phyloP scores from a whole-genome alignment of 2,888 invertebrate species.

The Clusia tigrina region DNA sequence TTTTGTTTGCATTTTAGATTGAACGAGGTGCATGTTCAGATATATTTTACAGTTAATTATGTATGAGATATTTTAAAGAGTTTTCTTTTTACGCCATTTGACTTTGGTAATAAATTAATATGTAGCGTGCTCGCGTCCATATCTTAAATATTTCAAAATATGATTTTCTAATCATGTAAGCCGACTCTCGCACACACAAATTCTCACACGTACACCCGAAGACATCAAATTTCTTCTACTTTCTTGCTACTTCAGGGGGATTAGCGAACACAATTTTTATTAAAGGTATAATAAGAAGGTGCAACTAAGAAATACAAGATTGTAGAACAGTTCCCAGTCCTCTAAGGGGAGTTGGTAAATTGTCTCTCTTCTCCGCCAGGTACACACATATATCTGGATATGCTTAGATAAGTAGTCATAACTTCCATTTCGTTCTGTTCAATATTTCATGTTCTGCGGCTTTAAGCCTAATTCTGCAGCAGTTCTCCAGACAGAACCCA shows the following conservation, averaged over 20 bases:
- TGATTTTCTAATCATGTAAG: background rate
- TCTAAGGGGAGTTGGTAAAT: too few relatives aligned
- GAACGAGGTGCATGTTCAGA: conserved; percentile 1
- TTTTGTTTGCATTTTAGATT: conserved; percentile 1
- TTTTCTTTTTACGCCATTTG: conserved; percentile 22
- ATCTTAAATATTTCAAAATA: background rate
- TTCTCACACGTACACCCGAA: background rate
- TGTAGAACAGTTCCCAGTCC: too few relatives aligned
- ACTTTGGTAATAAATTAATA: background rate
- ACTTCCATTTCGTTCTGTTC: background rate
- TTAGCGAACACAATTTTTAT: too few relatives aligned
- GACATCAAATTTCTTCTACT: background rate
- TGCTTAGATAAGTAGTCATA: background rate
- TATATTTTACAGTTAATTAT: conserved; percentile 44
- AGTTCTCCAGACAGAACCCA: too few relatives aligned
- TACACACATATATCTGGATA: background rate
- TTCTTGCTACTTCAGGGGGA: too few relatives aligned
- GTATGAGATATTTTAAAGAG: conserved; percentile 32
- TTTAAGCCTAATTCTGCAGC: conserved; percentile 4
- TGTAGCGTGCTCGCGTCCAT: conserved; percentile 11
- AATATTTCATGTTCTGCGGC: background rate
- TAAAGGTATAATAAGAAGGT: too few relatives aligned
- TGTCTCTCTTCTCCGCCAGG: too few relatives aligned
- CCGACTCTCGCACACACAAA: background rate
- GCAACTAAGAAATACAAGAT: too few relatives aligned